Evolutionary conservation across 2,888 invertebrate genomes (phyloP), one percentile per base, ranked within the genome.

Genomic region (Alentia gelatinosa): DNA sequence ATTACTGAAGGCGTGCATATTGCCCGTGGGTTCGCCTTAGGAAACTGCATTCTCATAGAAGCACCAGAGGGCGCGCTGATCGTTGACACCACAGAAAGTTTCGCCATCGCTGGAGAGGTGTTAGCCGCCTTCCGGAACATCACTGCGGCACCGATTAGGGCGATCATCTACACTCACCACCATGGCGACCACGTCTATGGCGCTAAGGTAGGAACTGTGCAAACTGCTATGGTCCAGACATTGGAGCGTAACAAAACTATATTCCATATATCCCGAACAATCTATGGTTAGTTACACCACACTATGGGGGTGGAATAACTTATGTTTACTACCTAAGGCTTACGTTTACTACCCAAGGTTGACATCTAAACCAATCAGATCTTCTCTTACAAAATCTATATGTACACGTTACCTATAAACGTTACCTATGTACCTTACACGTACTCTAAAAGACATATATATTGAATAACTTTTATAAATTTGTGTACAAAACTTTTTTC

Each of bases 131-230:
- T 95, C 93, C 92, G 94, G 40, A 93, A 94, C 47, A 92, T 94
- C 37, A 94, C 94, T 26, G 92, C 93, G 40, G 94, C 94, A 74
- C 94, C 94, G 0, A 89, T 95, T 0, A 94, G 93, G 56, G 95
- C 94, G 47, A 94, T 95, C 74, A 92, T 95, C 19, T 95, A 94
- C 91, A 95, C 95, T 3, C 95, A 95, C 90, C 94, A 94, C 91
- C 95, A 95, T 75, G 93, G 93, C 0, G 95, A 95, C 91, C 95
- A 95, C 91, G 92, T 93, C 0, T 93, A 92, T 74, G 95, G 95
- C 39, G 94, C 95, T 0, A 92, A 93, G 93, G 95, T 94, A 47
- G 12, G 88, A n/a, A n/a, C n/a, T n/a, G n/a, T n/a, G n/a, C n/a
- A n/a, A n/a, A n/a, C n/a, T n/a, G n/a, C n/a, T n/a, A n/a, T n/a